Evolutionary conservation across 2,113 vertebrate species (phyloP).

Genomic region (Petrocephalus zakoni): DNA sequence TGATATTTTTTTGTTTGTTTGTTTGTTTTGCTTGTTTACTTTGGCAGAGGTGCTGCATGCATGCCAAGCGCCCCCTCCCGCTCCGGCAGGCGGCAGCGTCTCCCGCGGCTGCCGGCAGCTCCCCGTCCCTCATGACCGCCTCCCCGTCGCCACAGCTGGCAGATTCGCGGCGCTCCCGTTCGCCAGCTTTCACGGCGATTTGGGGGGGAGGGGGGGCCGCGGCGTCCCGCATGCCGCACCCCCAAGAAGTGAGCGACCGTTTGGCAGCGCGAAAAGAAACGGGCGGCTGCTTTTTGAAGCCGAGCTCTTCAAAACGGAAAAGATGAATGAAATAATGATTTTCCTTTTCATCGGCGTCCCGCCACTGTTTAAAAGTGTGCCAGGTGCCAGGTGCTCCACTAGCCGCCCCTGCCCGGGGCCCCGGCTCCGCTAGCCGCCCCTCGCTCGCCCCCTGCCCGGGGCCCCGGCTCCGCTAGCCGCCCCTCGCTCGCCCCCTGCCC

Average conservation of each 20-base stretch:
- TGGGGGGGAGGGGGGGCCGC: constrained; percentile 38
- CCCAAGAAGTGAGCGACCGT: too few relatives aligned
- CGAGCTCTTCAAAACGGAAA: constrained; percentile 60
- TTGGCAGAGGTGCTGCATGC: neutral
- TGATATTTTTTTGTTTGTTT: constrained; percentile 17
- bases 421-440: too few relatives aligned
- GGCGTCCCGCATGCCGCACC: constrained; percentile 60
- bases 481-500: neutral
- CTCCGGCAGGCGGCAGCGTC: neutral
- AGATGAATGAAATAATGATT: neutral
- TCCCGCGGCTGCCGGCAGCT: neutral
- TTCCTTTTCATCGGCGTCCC: constrained; percentile 29
- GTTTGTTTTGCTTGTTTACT: neutral
- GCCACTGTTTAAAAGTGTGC: constrained; percentile 24
- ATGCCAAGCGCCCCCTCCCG: neutral
- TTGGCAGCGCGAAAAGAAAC: constrained; percentile 62
- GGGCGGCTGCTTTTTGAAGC: constrained; percentile 68
- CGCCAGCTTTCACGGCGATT: constrained; percentile 18
- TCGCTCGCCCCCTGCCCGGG: neutral
- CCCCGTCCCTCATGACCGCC: neutral
- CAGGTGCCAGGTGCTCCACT: too few relatives aligned
- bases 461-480: too few relatives aligned
- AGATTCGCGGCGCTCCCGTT: constrained; percentile 20
- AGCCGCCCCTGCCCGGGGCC: neutral
- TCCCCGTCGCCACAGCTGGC: neutral